Evolutionary conservation across 2,113 vertebrate genomes (phyloP).

Genomic region (Arothron firmamentum): DNA sequence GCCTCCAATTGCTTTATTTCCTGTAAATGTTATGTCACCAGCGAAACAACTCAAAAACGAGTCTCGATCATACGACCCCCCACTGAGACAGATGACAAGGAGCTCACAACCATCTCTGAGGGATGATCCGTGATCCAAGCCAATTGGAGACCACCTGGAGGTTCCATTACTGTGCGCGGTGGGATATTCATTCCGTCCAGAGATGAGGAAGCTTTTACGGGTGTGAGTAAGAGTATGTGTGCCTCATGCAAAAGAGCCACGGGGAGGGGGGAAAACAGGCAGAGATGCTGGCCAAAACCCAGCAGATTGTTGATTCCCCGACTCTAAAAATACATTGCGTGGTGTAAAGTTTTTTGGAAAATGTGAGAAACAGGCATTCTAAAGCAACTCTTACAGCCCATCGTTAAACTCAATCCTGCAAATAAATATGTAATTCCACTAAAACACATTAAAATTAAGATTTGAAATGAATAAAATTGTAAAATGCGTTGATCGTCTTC

Average conservation of each 20-base stretch:
- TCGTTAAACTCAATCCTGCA: conserved; percentile 17
- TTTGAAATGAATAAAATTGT: not conserved
- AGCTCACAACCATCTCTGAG: conserved; percentile 35
- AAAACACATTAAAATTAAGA: not conserved
- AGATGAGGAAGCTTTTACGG: conserved; percentile 10
- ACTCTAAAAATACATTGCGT: conserved; percentile 29
- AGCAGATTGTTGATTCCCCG: conserved; percentile 13
- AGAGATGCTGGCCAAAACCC: conserved; percentile 15
- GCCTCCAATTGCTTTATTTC: conserved; percentile 52
- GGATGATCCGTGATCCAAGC: conserved; percentile 47
- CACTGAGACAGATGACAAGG: conserved; percentile 35
- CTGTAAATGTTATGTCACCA: conserved; percentile 7
- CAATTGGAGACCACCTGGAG: conserved; percentile 65
- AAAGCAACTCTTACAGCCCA: conserved; percentile 6
- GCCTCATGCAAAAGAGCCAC: conserved; percentile 12
- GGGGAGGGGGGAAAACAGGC: not conserved
- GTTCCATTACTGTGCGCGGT: conserved; percentile 60
- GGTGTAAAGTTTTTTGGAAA: conserved; percentile 23
- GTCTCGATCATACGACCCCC: conserved; percentile 21
- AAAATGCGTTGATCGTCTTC: no score
- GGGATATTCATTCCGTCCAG: conserved; percentile 41
- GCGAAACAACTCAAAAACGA: conserved; percentile 37
- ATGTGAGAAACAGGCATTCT: conserved; percentile 10
- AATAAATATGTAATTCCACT: conserved; percentile 29
- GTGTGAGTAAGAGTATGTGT: conserved; percentile 13